These are phyloP conservation scores for Athalia cordata DNA, from an alignment of 2,888 invertebrate species.

Conservation along the genomic window DNA sequence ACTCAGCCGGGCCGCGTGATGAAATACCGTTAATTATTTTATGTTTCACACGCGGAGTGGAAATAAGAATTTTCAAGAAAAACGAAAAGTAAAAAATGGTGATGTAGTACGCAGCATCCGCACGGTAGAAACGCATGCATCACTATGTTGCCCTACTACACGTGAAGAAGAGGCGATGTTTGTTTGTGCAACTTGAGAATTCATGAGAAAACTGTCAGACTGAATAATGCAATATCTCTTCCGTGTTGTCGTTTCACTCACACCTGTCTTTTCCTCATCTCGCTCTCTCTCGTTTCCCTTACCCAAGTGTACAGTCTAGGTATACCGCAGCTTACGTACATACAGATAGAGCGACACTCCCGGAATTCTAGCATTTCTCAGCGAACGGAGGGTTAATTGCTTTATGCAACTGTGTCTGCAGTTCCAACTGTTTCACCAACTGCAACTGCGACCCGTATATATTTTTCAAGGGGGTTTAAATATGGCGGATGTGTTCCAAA, in stretches of 20 bases:
- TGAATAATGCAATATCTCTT: conserved; percentile 58
- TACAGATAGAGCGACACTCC: conserved; percentile 13
- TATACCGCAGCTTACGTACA: too few species aligned
- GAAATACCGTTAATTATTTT: too few species aligned
- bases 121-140: too few species aligned
- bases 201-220: conserved; percentile 59
- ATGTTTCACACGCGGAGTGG: too few species aligned
- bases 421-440: background rate
- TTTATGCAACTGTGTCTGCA: conserved; percentile 11
- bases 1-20: too few species aligned
- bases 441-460: background rate
- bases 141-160: too few species aligned
- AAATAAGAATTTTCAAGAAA: too few species aligned
- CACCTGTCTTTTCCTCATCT: conserved; percentile 30
- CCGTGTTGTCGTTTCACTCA: conserved; percentile 44
- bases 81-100: too few species aligned
- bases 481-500: too few species aligned
- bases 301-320: background rate
- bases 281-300: background rate
- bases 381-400: conserved; percentile 18
- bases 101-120: too few species aligned
- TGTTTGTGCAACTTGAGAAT: conserved; percentile 56
- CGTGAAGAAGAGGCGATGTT: conserved; percentile 11
- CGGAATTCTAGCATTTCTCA: conserved; percentile 12
- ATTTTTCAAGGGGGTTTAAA: background rate